Evolutionary conservation across 2,797 vertebrate genomes (phyloP).

Genomic region (Coregonus sp.): DNA sequence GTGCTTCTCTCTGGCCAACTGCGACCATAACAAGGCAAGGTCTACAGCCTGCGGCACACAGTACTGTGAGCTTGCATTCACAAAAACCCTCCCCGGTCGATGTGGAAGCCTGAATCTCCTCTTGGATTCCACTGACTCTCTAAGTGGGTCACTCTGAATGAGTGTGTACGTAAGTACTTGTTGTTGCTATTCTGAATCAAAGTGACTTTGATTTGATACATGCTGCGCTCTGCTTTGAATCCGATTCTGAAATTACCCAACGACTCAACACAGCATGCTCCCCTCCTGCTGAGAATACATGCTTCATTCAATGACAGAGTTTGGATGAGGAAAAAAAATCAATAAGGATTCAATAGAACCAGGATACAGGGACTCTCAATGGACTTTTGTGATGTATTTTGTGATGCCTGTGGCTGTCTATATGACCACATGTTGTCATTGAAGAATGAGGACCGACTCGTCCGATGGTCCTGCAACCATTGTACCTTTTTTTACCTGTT

Average conservation of each 20-base stretch:
- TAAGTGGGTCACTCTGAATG: slow-evolving; percentile 11
- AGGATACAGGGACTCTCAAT: background rate
- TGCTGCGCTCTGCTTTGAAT: background rate
- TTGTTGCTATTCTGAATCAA: slow-evolving; percentile 9
- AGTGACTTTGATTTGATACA: slow-evolving; percentile 9
- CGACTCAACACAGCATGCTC: background rate
- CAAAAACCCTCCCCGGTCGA: background rate
- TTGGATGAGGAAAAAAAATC: background rate
- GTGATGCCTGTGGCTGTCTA: background rate
- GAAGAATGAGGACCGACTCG: background rate
- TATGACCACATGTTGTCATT: background rate
- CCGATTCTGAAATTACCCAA: background rate
- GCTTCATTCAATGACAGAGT: background rate
- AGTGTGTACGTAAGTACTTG: background rate
- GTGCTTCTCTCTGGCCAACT: background rate
- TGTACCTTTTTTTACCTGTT: background rate
- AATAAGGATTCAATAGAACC: background rate
- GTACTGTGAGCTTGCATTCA: no score
- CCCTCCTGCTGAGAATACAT: background rate
- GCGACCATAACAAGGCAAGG: background rate
- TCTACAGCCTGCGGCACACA: background rate
- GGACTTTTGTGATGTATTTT: background rate
- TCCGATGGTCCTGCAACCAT: background rate
- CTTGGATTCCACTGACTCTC: background rate
- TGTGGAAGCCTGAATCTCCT: background rate